Evolutionary conservation across 2,888 invertebrate genomes (phyloP).

Genomic region (Cataglyphis albicans): DNA sequence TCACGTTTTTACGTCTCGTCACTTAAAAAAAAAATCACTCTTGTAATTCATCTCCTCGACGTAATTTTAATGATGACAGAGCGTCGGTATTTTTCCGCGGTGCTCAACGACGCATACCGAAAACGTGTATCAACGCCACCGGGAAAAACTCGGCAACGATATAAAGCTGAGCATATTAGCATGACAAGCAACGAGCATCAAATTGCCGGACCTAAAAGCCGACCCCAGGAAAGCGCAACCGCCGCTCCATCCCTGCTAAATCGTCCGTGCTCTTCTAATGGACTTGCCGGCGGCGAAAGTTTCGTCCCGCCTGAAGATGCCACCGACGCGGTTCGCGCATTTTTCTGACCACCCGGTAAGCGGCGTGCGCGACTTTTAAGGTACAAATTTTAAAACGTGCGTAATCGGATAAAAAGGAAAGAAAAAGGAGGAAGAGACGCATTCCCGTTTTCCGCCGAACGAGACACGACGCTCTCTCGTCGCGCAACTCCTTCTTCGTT

Average conservation of each 20-base stretch:
- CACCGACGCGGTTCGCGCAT: constrained; percentile 15
- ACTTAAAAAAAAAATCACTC: constrained; percentile 13
- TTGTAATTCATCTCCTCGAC: constrained; percentile 40
- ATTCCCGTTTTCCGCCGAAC: background rate
- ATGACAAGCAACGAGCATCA: constrained; percentile 84
- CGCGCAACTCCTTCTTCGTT: constrained; percentile 26
- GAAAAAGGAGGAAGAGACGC: background rate
- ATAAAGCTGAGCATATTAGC: constrained; percentile 83
- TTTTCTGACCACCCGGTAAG: constrained; percentile 5
- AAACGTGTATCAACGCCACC: constrained; percentile 57
- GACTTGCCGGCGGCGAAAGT: constrained; percentile 80
- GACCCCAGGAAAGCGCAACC: constrained; percentile 63
- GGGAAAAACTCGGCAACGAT: constrained; percentile 69
- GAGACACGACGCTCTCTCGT: constrained; percentile 1
- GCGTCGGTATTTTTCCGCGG: constrained; percentile 29
- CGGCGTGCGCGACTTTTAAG: constrained; percentile 7
- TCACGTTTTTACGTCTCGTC: background rate
- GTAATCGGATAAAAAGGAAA: background rate
- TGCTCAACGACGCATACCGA: constrained; percentile 50
- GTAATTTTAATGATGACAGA: constrained; percentile 38
- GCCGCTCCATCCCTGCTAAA: constrained; percentile 78
- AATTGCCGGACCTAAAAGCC: constrained; percentile 84
- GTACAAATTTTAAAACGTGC: background rate
- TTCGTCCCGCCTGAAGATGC: constrained; percentile 70
- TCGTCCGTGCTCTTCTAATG: constrained; percentile 85